Evolutionary conservation across 2,113 vertebrate species (phyloP).

Genomic region (Hypanus sabinus): DNA sequence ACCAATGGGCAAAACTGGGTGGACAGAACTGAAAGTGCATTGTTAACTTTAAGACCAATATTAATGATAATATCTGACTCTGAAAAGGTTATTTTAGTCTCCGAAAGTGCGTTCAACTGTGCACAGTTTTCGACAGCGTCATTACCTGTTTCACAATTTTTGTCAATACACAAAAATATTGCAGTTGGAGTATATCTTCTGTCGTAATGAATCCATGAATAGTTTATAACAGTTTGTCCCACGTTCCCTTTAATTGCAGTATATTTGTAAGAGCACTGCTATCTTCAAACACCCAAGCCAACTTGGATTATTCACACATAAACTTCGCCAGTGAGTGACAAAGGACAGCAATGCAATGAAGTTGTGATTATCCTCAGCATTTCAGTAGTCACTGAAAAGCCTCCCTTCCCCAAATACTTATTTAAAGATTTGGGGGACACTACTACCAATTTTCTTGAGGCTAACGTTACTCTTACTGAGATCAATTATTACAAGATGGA

Average conservation of each 20-base stretch:
- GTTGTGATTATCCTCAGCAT: background rate
- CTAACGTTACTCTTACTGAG: background rate
- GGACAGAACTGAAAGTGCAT: background rate
- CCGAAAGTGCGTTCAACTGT: background rate
- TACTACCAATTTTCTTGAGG: background rate
- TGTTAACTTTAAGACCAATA: background rate
- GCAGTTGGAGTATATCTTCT: background rate
- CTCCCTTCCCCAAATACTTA: background rate
- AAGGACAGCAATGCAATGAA: background rate
- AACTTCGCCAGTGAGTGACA: background rate
- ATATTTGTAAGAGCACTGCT: background rate
- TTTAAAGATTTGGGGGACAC: background rate
- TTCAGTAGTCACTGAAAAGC: background rate
- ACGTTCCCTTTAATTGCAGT: background rate
- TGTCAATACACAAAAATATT: background rate
- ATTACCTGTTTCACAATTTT: background rate
- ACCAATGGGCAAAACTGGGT: background rate
- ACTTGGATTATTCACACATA: background rate
- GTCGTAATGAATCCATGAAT: background rate
- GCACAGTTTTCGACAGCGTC: background rate
- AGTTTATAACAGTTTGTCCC: background rate
- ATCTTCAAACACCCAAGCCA: background rate
- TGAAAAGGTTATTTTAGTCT: background rate
- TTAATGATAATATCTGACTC: background rate
- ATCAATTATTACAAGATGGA: background rate